Conservation (phyloP, 2,888 invertebrate genomes). For the Agriopis aurantiaria region DNA sequence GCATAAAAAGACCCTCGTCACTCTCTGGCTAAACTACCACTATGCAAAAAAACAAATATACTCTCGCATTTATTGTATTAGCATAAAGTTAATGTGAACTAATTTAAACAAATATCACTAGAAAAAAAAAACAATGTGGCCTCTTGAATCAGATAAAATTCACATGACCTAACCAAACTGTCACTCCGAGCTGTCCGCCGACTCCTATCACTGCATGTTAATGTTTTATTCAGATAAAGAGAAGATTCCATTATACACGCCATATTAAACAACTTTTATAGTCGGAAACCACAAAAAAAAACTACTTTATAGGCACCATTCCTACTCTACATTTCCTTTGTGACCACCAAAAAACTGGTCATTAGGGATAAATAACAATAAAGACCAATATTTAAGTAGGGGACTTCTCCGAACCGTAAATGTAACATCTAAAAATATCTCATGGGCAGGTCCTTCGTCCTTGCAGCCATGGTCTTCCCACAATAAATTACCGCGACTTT, state of each 20-base stretch:
- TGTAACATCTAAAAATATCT: constrained; percentile 21
- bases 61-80: no score
- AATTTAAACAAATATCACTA: not conserved
- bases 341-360: not conserved
- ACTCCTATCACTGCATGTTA: constrained; percentile 3
- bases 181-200: constrained; percentile 8
- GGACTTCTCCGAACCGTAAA: constrained; percentile 25
- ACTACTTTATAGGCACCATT: constrained; percentile 6
- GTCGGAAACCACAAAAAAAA: not conserved
- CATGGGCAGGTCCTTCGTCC: constrained; percentile 28
- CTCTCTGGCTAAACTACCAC: no score
- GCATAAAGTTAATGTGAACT: no score
- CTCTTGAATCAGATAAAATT: constrained; percentile 24
- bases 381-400: not conserved
- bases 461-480: constrained; percentile 36
- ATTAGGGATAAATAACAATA: constrained; percentile 13
- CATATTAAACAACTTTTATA: not conserved
- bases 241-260: not conserved
- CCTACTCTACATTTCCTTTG: constrained; percentile 18
- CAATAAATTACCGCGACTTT: constrained; percentile 49
- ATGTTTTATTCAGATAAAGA: constrained; percentile 7
- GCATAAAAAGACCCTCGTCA: no score
- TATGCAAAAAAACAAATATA: no score
- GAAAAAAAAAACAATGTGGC: not conserved
- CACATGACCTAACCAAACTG: constrained; percentile 33